Evolutionary conservation across 2,797 vertebrate genomes (phyloP).

Genomic region (Coreius guichenoti): DNA sequence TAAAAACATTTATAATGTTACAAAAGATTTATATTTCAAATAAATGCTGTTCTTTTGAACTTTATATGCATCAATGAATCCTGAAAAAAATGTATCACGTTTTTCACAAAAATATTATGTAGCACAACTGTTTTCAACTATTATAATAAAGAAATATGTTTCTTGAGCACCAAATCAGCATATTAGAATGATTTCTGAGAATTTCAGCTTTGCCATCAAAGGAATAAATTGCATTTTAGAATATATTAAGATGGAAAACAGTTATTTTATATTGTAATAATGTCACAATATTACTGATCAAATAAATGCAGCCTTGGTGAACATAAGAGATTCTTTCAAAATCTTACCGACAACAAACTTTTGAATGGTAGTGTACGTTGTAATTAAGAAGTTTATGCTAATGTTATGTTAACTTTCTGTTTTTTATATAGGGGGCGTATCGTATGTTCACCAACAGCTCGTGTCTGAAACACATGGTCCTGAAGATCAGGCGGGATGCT

Average conservation of each 20-base stretch:
- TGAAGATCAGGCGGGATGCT: slow-evolving; percentile 87
- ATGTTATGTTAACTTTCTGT: neutral
- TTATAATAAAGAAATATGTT: neutral
- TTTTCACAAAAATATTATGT: neutral
- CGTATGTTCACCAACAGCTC: slow-evolving; percentile 88
- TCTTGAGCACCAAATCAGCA: neutral
- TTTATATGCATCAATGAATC: neutral
- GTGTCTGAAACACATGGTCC: slow-evolving; percentile 89
- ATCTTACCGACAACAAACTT: neutral
- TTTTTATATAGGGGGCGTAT: slow-evolving; percentile 81
- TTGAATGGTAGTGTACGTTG: neutral
- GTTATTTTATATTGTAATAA: neutral
- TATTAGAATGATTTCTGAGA: neutral
- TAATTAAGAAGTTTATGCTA: neutral
- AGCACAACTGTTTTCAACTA: neutral
- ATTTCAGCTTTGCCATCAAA: neutral
- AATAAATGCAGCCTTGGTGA: neutral
- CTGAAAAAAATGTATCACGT: neutral
- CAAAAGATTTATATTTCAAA: neutral
- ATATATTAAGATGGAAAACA: neutral
- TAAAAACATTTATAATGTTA: neutral
- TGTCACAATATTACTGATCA: neutral
- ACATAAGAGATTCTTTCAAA: neutral
- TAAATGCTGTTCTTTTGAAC: neutral
- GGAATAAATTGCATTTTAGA: neutral